Base-by-base conservation (phyloP, 92 coral and sea anemone species). In the Phymanthus crucifer region DNA sequence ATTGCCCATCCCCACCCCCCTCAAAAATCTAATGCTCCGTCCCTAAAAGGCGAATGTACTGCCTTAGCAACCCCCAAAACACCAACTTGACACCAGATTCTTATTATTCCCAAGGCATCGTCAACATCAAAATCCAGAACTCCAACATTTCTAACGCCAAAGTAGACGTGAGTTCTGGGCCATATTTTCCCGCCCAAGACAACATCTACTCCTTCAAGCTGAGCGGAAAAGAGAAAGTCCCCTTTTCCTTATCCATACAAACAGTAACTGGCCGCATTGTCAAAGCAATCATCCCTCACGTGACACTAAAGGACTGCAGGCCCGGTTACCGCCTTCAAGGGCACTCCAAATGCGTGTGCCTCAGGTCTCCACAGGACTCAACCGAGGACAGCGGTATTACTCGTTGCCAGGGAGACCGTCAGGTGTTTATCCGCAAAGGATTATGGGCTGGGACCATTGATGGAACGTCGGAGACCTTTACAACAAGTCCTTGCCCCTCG, bases 371-470 rank as follows among this genome's bases (percentile, higher is more conserved):
- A 23, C 64, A 80, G 11, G 46, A 78, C 14, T 72, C 86, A 26
- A 23, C 66, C 9, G 56, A 32, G 31, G 17, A 54, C 40, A 40
- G 47, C 32, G 94, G 91, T 43, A 76, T 90, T 46, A 86, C 94
- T 19, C 91, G 91, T 19, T 90, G 94, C 40, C 84, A 70, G 34
- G 91, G 89, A 26, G 91, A 87, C 61, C 85, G 76, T 11, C 73
- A 67, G 14, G 94, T 90, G 56, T 87, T 69, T 57, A 40, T 90
- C 7, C 88, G 80, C 66, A 90, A 87, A 69, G 94, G 94, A 35
- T 73, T 81, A 38, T 90, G 94, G 94, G 90, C 88, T n/a, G 94
- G 94, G 12, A 77, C 73, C 50, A 77, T 90, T 27, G 40, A 58
- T 27, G 43, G 65, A 27, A 40, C 24, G 19, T 43, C 73, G 14